phyloP scores from a whole-genome alignment of 2,888 invertebrate genomes.

The Anorthoa munda region DNA sequence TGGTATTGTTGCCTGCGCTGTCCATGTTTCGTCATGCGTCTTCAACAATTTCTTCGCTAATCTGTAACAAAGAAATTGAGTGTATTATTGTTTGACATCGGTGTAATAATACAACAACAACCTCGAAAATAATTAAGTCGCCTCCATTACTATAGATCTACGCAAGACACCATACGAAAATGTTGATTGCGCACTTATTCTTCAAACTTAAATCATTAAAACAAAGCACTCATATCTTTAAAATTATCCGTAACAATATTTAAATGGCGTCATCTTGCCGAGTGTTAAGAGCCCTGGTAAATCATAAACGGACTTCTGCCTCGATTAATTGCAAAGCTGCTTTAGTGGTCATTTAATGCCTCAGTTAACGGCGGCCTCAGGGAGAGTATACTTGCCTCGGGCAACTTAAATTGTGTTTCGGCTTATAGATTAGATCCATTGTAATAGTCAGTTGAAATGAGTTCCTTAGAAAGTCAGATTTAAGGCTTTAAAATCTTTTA shows the following conservation, averaged over 20 bases:
- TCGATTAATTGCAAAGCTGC: conserved; percentile 42
- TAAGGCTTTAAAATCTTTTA: background rate
- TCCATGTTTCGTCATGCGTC: conserved; percentile 89
- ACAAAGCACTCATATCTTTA: background rate
- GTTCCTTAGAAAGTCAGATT: background rate
- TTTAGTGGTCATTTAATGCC: conserved; percentile 55
- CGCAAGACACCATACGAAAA: background rate
- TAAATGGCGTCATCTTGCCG: conserved; percentile 11
- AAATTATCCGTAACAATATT: background rate
- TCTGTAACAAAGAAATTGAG: conserved; percentile 79
- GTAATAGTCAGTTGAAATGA: background rate
- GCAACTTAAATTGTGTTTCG: conserved; percentile 33
- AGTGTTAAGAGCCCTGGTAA: conserved; percentile 7
- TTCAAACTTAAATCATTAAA: background rate
- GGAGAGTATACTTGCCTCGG: conserved; percentile 32
- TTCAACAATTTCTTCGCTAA: conserved; percentile 64
- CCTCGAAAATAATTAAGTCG: background rate
- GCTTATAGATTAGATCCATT: conserved; percentile 36
- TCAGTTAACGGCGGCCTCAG: conserved; percentile 42
- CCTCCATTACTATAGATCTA: background rate
- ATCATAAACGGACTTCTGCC: conserved; percentile 35
- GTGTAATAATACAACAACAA: background rate
- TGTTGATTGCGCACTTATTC: background rate
- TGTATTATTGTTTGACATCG: conserved; percentile 6
- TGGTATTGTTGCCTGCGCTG: conserved; percentile 87